Evolutionary conservation across 2,888 invertebrate genomes (phyloP).

Genomic region (Hyppa rectilinea): DNA sequence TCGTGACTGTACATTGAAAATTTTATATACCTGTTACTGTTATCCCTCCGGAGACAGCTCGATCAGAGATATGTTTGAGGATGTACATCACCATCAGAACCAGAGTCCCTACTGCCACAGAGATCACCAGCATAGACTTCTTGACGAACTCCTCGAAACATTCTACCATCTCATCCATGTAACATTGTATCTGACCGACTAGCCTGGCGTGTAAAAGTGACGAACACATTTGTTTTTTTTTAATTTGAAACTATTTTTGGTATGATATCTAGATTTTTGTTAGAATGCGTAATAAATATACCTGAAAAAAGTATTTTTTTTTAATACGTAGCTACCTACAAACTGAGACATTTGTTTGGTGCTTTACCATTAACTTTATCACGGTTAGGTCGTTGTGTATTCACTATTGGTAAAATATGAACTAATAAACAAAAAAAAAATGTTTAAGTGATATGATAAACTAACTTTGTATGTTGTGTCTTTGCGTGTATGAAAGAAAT

Average conservation of each 20-base stretch:
- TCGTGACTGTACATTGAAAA: no score
- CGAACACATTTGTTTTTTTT: slow-evolving; percentile 72
- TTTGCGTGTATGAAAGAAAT: no score
- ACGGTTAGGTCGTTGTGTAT: background rate
- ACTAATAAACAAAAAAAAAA: no score
- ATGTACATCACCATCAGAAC: slow-evolving; percentile 73
- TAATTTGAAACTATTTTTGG: background rate
- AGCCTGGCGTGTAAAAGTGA: slow-evolving; percentile 61
- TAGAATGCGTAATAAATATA: slow-evolving; percentile 85
- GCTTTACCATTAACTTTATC: background rate
- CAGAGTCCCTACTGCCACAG: slow-evolving; percentile 72
- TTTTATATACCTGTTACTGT: slow-evolving; percentile 10
- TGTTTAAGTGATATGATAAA: no score
- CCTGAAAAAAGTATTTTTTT: slow-evolving; percentile 72
- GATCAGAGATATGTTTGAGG: slow-evolving; percentile 61
- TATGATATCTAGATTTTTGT: slow-evolving; percentile 33
- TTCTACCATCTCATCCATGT: slow-evolving; percentile 77
- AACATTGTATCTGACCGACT: slow-evolving; percentile 73
- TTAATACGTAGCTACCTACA: background rate
- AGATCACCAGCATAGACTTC: slow-evolving; percentile 77
- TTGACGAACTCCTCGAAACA: slow-evolving; percentile 79
- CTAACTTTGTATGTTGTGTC: no score
- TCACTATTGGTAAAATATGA: background rate
- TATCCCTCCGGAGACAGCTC: background rate
- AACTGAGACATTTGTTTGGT: background rate